These are phyloP conservation scores for Encarsia formosa DNA, from an alignment of 2,888 invertebrate species.

Conservation along the genomic window DNA sequence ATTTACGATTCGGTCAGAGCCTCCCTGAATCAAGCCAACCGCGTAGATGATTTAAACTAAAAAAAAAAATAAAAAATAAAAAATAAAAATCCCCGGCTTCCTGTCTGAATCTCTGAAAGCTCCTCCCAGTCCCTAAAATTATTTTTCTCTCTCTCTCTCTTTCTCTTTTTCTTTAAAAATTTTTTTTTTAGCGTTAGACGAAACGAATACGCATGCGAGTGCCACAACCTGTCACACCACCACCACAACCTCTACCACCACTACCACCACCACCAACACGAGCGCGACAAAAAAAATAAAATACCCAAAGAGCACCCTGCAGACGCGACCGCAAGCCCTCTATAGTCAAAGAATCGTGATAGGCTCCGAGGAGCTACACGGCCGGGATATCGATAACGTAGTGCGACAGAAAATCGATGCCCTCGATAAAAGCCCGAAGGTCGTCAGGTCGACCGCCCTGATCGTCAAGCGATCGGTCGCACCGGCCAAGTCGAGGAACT, in stretches of 20 bases:
- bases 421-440: constrained; percentile 46
- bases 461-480: constrained; percentile 47
- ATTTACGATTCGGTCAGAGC: too few relatives aligned
- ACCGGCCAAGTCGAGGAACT: constrained; percentile 31
- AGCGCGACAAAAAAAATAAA: constrained; percentile 40
- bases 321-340: constrained; percentile 41
- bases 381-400: constrained; percentile 45
- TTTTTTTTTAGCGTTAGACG: constrained; percentile 50
- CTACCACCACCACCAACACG: constrained; percentile 33
- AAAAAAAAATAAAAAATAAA: too few relatives aligned
- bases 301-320: constrained; percentile 45
- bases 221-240: constrained; percentile 40
- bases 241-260: constrained; percentile 28
- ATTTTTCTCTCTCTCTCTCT: constrained; percentile 34
- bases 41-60: too few relatives aligned
- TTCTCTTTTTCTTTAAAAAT: constrained; percentile 44
- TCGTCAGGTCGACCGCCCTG: constrained; percentile 46
- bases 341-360: constrained; percentile 50
- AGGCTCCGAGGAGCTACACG: constrained; percentile 45
- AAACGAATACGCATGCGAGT: constrained; percentile 50
- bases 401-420: constrained; percentile 45
- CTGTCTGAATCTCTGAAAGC: too few relatives aligned
- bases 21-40: too few relatives aligned
- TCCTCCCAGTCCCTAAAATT: too few relatives aligned
- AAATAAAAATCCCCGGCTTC: too few relatives aligned